Evolutionary conservation across 2,113 vertebrate species (phyloP).

Genomic region (Polyodon spathula): DNA sequence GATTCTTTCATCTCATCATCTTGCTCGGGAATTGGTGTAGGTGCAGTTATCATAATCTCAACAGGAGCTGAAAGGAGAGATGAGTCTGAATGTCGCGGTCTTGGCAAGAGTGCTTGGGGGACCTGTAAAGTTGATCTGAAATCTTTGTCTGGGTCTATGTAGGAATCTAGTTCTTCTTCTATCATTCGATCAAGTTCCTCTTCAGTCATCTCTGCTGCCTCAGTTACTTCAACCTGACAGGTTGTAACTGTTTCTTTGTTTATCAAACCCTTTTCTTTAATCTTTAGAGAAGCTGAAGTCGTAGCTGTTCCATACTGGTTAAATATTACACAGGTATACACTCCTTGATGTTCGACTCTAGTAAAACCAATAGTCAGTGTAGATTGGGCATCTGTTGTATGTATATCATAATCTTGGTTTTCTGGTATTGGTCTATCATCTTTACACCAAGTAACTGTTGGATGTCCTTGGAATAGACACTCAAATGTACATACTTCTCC

Average conservation of each 20-base stretch:
- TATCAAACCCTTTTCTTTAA: slow-evolving; percentile 25
- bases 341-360: slow-evolving; percentile 66
- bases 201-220: slow-evolving; percentile 29
- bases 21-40: slow-evolving; percentile 75
- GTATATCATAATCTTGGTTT: slow-evolving; percentile 58
- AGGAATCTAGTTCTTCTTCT: slow-evolving; percentile 38
- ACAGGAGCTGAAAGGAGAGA: slow-evolving; percentile 61
- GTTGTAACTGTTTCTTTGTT: slow-evolving; percentile 3
- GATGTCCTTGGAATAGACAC: slow-evolving; percentile 75
- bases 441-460: slow-evolving; percentile 78
- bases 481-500: slow-evolving; percentile 71
- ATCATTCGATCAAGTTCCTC: slow-evolving; percentile 26
- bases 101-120: slow-evolving; percentile 35
- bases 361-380: slow-evolving; percentile 67
- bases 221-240: slow-evolving; percentile 34
- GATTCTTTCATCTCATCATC: slow-evolving; percentile 48
- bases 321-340: slow-evolving; percentile 71
- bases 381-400: slow-evolving; percentile 58
- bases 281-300: slow-evolving; percentile 54
- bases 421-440: slow-evolving; percentile 62
- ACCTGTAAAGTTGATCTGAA: slow-evolving; percentile 44
- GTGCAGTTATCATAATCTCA: slow-evolving; percentile 82
- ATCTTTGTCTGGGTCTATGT: slow-evolving; percentile 26
- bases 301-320: slow-evolving; percentile 76
- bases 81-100: slow-evolving; percentile 29